phyloP scores from a whole-genome alignment of 2,113 vertebrate genomes.

The Psittacula cyanocephala region DNA sequence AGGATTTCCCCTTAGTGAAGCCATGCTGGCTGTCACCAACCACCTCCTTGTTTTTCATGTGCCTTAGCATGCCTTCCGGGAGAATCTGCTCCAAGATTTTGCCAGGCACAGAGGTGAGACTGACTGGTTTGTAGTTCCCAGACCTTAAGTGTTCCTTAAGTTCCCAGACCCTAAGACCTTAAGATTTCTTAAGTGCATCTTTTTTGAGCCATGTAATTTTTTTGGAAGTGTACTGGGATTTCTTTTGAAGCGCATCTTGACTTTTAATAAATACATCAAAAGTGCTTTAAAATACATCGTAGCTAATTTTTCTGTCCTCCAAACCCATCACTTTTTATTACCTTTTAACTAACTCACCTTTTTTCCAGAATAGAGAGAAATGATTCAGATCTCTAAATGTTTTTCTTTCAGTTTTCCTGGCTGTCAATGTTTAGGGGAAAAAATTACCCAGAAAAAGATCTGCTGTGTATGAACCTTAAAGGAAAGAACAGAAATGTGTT shows the following conservation, averaged over 20 bases:
- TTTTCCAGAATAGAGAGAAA: not conserved
- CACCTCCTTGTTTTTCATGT: too few species aligned
- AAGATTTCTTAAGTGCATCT: slow-evolving; percentile 14
- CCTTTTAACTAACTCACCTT: not conserved
- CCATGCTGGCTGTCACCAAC: too few species aligned
- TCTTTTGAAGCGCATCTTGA: slow-evolving; percentile 58
- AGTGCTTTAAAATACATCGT: slow-evolving; percentile 32
- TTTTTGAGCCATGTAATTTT: slow-evolving; percentile 21
- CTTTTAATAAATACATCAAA: slow-evolving; percentile 56
- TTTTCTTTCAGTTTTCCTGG: not conserved
- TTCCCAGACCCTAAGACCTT: too few species aligned
- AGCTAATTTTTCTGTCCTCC: slow-evolving; percentile 5
- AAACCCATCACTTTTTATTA: not conserved
- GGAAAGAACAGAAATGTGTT: not conserved
- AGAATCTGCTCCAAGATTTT: too few species aligned
- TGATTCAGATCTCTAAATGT: not conserved
- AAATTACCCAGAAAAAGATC: not conserved
- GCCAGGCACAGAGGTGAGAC: too few species aligned
- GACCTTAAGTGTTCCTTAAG: too few species aligned
- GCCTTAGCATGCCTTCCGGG: too few species aligned
- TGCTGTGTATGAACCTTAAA: not conserved
- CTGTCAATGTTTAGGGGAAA: not conserved
- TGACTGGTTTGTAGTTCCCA: too few species aligned
- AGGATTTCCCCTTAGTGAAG: too few species aligned
- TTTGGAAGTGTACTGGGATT: slow-evolving; percentile 11